Base-by-base conservation (phyloP, 2,888 invertebrate species). In the Shargacucullia verbasci region DNA sequence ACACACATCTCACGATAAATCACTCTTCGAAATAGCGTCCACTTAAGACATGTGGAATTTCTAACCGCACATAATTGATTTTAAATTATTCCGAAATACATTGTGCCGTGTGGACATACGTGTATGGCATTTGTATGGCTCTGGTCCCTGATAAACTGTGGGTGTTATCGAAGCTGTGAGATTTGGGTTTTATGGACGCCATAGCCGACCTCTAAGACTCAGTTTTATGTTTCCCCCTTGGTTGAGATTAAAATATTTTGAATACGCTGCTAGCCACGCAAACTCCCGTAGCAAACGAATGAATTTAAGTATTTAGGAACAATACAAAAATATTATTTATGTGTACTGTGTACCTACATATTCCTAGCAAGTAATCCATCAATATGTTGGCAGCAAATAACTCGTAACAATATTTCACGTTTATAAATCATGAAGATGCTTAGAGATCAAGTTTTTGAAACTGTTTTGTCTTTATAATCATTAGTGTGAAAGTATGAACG, bases 81-180 rank as follows among this genome's bases (percentile, higher is more conserved):
- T 81, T 82, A 83, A 84, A 83, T 85, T 83, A 83, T 81, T 80
- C 81, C 73, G 70, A 78, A 81, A 80, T 76, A 82, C 76, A 82
- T 73, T 81, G 81, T 79, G 70, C 66, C 70, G 63, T 70, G 77
- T 71, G 76, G 76, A 64, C 76, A 79, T 79, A 81, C 82, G 82
- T 83, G 84, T 69, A 75, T 80, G 75, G 82, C 81, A 80, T 84
- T 78, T 68, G 79, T 76, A 83, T 82, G 73, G 79, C 73, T 4
- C 20, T 20, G 20, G 20, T 3, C 79, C 69, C 54, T 73, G 80
- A 81, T 84, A 81, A 75, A 73, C 76, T 58, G 78, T 74, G 74
- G 73, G 78, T 77, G 80, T 76, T 74, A 77, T 65, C 72, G 60
- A 56, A 72, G 66, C 70, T 73, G 69, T 72, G 37, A 68, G 50